Percentiles rank a stretch among this genome's conserved stretches.
Conservation (phyloP, 2,113 vertebrate genomes). For the Antigone vipio region DNA sequence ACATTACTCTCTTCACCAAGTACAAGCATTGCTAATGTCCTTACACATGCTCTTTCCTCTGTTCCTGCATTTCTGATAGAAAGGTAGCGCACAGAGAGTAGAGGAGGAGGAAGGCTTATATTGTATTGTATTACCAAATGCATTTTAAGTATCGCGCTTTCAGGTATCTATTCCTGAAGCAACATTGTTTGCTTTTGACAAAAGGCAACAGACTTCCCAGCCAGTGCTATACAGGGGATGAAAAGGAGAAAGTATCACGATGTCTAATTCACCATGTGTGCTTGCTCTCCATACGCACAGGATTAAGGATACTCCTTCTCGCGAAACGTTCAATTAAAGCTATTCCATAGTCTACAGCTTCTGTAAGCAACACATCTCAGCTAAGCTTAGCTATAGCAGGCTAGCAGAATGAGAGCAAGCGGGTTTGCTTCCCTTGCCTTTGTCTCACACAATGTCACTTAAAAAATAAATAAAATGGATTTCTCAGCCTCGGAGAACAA, state of each 20-base stretch:
- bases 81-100: neutral
- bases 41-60: neutral
- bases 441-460: neutral
- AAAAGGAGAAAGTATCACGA: neutral
- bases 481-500: neutral
- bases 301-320: neutral
- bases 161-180: neutral
- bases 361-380: neutral
- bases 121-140: accelerated
- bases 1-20: neutral
- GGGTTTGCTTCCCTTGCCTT: neutral
- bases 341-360: neutral
- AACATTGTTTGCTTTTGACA: neutral
- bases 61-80: neutral
- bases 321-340: neutral
- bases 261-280: accelerated
- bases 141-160: neutral
- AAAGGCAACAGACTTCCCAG: neutral
- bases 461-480: neutral
- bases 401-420: neutral
- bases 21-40: neutral
- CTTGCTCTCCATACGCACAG: neutral
- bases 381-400: neutral
- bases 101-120: neutral
- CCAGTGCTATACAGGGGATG: neutral